These are phyloP conservation scores for Florisuga fusca DNA, from an alignment of 2,797 vertebrate species.

Conservation along the genomic window DNA sequence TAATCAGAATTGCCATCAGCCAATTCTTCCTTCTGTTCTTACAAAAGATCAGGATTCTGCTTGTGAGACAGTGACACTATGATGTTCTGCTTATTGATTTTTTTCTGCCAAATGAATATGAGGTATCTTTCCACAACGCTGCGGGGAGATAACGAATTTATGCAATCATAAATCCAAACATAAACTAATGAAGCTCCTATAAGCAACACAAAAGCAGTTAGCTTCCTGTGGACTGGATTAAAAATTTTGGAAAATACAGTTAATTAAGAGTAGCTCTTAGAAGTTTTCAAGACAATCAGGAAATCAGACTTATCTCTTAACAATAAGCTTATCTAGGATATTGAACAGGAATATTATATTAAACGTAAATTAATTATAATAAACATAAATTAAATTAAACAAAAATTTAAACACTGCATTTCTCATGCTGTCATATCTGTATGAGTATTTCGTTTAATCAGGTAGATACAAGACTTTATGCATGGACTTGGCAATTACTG, in stretches of 20 bases:
- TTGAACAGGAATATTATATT: neutral
- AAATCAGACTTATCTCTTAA: neutral
- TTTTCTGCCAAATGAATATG: neutral
- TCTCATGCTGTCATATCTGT: neutral
- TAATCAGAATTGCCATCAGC: slow-evolving; percentile 22
- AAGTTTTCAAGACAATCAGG: neutral
- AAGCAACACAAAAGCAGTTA: neutral
- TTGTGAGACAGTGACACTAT: neutral
- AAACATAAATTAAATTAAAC: no score
- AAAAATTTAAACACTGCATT: neutral
- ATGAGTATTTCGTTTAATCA: neutral
- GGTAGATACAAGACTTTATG: neutral
- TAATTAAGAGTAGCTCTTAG: neutral
- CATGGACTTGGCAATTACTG: neutral
- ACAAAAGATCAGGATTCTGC: neutral
- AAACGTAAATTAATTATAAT: no score
- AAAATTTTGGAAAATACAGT: neutral
- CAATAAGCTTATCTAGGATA: neutral
- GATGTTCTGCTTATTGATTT: neutral
- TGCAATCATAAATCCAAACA: neutral
- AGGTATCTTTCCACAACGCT: neutral
- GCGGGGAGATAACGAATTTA: neutral
- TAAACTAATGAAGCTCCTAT: neutral
- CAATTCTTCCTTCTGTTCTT: neutral
- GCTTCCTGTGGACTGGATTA: neutral